Evolutionary conservation across 2,888 invertebrate genomes (phyloP), one percentile per base, ranked within the genome.

Genomic region (Osmoderma eremita): DNA sequence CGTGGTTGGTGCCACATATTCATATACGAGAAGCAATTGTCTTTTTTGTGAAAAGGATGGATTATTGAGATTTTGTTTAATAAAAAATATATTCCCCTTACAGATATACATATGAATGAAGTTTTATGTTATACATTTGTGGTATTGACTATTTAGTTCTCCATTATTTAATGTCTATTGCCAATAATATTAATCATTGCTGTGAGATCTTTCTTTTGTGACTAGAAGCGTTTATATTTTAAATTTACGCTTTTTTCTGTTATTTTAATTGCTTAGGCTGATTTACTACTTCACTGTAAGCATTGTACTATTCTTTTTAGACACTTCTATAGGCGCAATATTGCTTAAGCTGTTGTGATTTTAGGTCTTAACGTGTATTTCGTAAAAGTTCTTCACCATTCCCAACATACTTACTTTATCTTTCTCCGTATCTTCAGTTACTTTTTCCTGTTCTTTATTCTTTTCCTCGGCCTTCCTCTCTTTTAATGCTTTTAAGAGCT

Each of bases 401-500:
- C 88, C 88, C 83, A 88, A 83, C 86, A 88, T 88, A 83, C 88
- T 88, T 82, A 90, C 89, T 85, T 89, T 89, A 73, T 89, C 89
- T 82, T 88, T 89, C 75, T 90, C 89, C 75, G 85, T 83, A 56
- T 88, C 87, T 68, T 88, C 88, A 63, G 85, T 87, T 58, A 87
- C 86, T 71, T 90, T 88, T 67, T 89, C 91, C 69, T 88, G 87
- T 10, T 53, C 53, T 75, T 90, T 90, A 76, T 86, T 87, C 80
- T 90, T 92, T 76, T 95, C 94, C 81, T 95, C 95, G 2, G 94
- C 93, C 83, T 95, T 95, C 69, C 92, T 87, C 76, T 95, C 95
- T 79, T 95, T 95, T 24, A 95, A 82, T 0, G 95, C 94, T 82
- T 95, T 95, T 1, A 95, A 82, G 49, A 95, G 85, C 80, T 95